Evolutionary conservation across 2,797 vertebrate species (phyloP).

Genomic region (Champsocephalus gunnari): DNA sequence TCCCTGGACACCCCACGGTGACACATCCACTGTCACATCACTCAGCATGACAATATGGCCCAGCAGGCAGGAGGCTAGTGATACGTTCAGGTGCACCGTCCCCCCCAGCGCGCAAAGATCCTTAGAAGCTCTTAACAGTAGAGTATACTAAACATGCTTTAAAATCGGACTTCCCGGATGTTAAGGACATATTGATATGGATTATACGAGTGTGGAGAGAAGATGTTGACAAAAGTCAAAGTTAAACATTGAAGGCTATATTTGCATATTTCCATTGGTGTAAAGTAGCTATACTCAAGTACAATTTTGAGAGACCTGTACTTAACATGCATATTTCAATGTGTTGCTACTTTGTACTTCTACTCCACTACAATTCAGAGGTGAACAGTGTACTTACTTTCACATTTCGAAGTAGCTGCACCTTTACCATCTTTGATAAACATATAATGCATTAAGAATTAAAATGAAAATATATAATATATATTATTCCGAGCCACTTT

Average conservation of each 20-base stretch:
- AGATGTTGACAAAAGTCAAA: neutral
- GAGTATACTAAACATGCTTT: neutral
- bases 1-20: conserved; percentile 23
- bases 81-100: conserved; percentile 38
- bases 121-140: neutral
- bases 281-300: too few species aligned
- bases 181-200: neutral
- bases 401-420: too few species aligned
- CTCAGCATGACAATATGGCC: conserved; percentile 63
- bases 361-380: too few species aligned
- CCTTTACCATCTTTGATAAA: too few species aligned
- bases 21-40: conserved; percentile 63
- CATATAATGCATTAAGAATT: too few species aligned
- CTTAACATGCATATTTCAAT: too few species aligned
- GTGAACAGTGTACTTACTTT: too few species aligned
- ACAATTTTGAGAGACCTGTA: too few species aligned
- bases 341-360: too few species aligned
- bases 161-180: neutral
- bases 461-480: too few species aligned
- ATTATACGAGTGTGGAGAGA: neutral
- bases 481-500: too few species aligned
- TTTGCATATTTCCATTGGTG: neutral
- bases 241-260: neutral
- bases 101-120: neutral
- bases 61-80: conserved; percentile 40